A percentile compares a stretch with the other conserved stretches of the same genome.
Evolutionary conservation across 1,140 invertebrate species (phyloP).

Genomic region (Phortica variegata): DNA sequence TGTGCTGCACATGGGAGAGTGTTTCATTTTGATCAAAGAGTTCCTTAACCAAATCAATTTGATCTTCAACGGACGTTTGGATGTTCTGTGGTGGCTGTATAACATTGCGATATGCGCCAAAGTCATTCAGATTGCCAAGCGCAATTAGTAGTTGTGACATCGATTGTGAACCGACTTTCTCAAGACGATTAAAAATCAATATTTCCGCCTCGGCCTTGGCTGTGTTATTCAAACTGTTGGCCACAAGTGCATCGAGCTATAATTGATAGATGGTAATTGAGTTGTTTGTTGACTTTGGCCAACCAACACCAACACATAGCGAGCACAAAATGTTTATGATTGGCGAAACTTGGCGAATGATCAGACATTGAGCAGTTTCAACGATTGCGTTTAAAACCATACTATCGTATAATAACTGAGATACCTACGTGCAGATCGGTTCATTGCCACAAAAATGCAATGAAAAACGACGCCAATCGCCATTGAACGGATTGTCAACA

Average conservation of each 20-base stretch:
- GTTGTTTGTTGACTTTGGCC: too few species aligned
- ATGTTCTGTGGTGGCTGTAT: slow-evolving; percentile 58
- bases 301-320: too few species aligned
- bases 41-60: slow-evolving; percentile 51
- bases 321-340: too few species aligned
- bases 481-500: slow-evolving; percentile 68
- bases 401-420: background rate
- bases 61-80: slow-evolving; percentile 70
- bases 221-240: slow-evolving; percentile 70
- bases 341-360: too few species aligned
- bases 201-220: slow-evolving; percentile 62
- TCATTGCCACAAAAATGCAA: slow-evolving; percentile 85
- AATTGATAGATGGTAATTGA: too few species aligned
- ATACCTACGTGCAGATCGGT: slow-evolving; percentile 39
- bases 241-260: slow-evolving; percentile 7
- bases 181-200: slow-evolving; percentile 79
- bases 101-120: slow-evolving; percentile 24
- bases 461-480: slow-evolving; percentile 76
- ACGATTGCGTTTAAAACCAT: too few species aligned
- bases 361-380: too few species aligned
- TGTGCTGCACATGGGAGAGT: slow-evolving; percentile 16
- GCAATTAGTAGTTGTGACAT: slow-evolving; percentile 77
- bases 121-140: slow-evolving; percentile 61
- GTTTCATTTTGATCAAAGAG: background rate
- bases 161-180: slow-evolving; percentile 83